Evolutionary conservation across 2,797 vertebrate species (phyloP), one percentile per base, ranked within the genome.

Genomic region (Notolepis coatsorum): DNA sequence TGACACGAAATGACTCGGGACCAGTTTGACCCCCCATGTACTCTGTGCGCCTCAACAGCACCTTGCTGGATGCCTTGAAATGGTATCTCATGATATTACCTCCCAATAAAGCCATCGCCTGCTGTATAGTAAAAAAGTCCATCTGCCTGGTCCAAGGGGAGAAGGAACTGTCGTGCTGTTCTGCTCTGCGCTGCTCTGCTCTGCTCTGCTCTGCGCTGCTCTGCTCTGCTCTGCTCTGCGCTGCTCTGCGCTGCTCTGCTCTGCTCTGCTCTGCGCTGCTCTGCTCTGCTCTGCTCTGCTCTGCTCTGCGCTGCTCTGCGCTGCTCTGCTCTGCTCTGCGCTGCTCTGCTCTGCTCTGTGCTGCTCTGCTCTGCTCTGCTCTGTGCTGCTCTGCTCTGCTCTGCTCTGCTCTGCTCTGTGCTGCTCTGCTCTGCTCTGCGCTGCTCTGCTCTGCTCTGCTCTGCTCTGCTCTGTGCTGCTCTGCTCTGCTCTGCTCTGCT

Each of bases 31-130:
- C 47, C 57, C 57, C 59, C 37, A 52, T 70, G 60, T 35, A 52
- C 27, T 42, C 20, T 28, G 62, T 61, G 54, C 63, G 61, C 66
- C 52, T 60, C 52, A 57, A 9, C 31, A 48, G 42, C 4, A 23
- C 55, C 27, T 63, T 52, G 48, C 54, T 57, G 61, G 37, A 73
- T 58, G 70, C 56, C 77, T 79, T 77, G 71, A 79, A 88, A 84
- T 28, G 27, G 65, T 71, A 71, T 77, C 67, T 77, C 71, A 72
- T 63, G 61, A 71, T 71, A 74, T 76, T 68, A 69, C 38, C 65
- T 52, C 63, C 68, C 64, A 47, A 37, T 74, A 60, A 65, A 71
- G 39, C 65, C 59, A 24, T 42, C 1, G 28, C 59, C 48, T 39
- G 57, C 63, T 56, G 33, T 61, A 35, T n/a, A n/a, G n/a, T n/a